A percentile compares a stretch with the other conserved stretches of the same genome.
Conservation (phyloP, 2,113 vertebrate species). For the Brienomyrus longianalis region DNA sequence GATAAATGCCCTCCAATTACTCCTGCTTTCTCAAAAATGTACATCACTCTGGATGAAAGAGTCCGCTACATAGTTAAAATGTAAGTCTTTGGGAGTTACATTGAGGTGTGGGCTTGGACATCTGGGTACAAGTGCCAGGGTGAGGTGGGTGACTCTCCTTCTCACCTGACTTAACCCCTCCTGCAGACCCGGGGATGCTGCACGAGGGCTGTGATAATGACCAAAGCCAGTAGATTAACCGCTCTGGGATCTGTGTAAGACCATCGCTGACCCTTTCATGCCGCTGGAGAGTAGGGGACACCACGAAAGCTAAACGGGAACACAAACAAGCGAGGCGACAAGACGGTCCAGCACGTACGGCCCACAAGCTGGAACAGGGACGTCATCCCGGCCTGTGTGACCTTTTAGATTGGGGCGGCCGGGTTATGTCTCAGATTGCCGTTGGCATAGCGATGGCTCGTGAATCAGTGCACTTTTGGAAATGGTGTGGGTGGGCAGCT, state of each 20-base stretch:
- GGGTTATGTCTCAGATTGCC: conserved; percentile 30
- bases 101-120: background rate
- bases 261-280: background rate
- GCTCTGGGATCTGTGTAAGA: background rate
- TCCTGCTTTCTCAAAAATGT: background rate
- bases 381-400: conserved; percentile 1
- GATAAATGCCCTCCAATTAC: background rate
- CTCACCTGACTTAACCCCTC: background rate
- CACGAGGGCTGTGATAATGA: background rate
- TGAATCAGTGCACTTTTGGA: conserved; percentile 35
- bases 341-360: conserved; percentile 18
- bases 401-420: conserved; percentile 29
- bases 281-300: background rate
- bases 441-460: conserved; percentile 22
- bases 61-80: background rate
- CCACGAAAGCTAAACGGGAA: background rate
- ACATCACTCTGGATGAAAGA: background rate
- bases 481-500: conserved; percentile 31
- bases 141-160: background rate
- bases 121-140: background rate
- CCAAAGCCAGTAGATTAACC: background rate
- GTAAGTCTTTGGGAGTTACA: background rate
- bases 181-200: background rate
- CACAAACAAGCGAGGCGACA: background rate
- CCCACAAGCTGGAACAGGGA: background rate